These are phyloP conservation scores for Drosophila austrosaltans DNA, from an alignment of 2,888 invertebrate species.

Conservation along the genomic window DNA sequence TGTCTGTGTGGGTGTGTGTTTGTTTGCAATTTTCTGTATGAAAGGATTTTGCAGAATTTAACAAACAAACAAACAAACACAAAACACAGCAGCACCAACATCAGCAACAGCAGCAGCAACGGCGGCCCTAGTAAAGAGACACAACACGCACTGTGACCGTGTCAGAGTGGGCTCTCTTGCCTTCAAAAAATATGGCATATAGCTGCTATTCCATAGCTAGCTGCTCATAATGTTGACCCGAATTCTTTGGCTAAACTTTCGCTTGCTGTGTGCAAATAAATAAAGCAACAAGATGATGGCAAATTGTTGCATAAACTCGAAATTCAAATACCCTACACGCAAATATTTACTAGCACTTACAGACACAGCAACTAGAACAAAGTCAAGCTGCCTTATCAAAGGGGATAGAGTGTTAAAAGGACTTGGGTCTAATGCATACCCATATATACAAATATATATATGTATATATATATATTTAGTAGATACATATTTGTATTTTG, in stretches of 20 bases:
- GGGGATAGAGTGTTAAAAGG: constrained; percentile 44
- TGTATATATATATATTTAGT: neutral
- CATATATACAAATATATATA: neutral
- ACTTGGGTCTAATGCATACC: constrained; percentile 9
- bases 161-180: constrained; percentile 29
- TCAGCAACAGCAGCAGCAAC: neutral
- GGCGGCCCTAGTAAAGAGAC: constrained; percentile 43
- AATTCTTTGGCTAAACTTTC: constrained; percentile 69
- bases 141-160: constrained; percentile 57
- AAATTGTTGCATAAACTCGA: constrained; percentile 5
- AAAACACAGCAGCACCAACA: constrained; percentile 25
- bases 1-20: constrained; percentile 38
- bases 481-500: constrained; percentile 18
- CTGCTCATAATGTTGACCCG: constrained; percentile 78
- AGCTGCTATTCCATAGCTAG: constrained; percentile 63
- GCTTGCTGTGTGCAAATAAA: constrained; percentile 65
- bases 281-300: constrained; percentile 66
- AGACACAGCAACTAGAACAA: constrained; percentile 26
- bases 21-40: constrained; percentile 72
- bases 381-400: constrained; percentile 31
- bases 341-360: constrained; percentile 1
- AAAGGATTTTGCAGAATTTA: constrained; percentile 69
- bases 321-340: constrained; percentile 28
- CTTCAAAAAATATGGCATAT: constrained; percentile 48
- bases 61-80: constrained; percentile 66